Evolutionary conservation across 2,888 invertebrate genomes (phyloP).

Genomic region (Cancer borealis): DNA sequence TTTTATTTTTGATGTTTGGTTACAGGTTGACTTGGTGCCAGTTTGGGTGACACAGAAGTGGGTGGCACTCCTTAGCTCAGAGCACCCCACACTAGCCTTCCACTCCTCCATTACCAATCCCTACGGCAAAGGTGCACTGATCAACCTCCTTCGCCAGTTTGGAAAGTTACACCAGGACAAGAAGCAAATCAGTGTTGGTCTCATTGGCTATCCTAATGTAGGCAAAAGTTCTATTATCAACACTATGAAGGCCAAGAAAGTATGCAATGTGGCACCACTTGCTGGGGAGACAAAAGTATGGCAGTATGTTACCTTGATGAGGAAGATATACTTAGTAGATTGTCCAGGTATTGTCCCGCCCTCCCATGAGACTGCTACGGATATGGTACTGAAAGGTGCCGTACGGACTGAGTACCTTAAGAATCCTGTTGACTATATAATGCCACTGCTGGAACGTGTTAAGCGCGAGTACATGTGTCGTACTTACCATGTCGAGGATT

Average conservation of each 20-base stretch:
- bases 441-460: slow-evolving; percentile 91
- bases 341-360: slow-evolving; percentile 99
- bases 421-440: slow-evolving; percentile 96
- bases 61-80: slow-evolving; percentile 95
- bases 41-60: slow-evolving; percentile 99
- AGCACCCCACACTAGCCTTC: slow-evolving; percentile 98
- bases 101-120: slow-evolving; percentile 99
- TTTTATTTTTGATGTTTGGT: neutral
- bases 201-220: slow-evolving; percentile 99
- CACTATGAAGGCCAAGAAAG: slow-evolving; percentile 91
- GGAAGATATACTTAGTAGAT: slow-evolving; percentile 96
- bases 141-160: slow-evolving; percentile 96
- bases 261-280: slow-evolving; percentile 97
- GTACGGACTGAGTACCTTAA: slow-evolving; percentile 97
- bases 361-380: slow-evolving; percentile 88
- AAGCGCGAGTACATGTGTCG: slow-evolving; percentile 92
- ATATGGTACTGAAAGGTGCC: slow-evolving; percentile 97
- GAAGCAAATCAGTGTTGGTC: slow-evolving; percentile 98
- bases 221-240: slow-evolving; percentile 99
- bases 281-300: slow-evolving; percentile 99
- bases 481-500: slow-evolving; percentile 91
- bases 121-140: slow-evolving; percentile 98
- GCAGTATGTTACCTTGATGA: slow-evolving; percentile 99
- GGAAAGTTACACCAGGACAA: slow-evolving; percentile 96
- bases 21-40: slow-evolving; percentile 91